Percentiles rank a stretch among this genome's conserved stretches.
Evolutionary conservation across 2,888 invertebrate genomes (phyloP).

Genomic region (Panzeria rudis): DNA sequence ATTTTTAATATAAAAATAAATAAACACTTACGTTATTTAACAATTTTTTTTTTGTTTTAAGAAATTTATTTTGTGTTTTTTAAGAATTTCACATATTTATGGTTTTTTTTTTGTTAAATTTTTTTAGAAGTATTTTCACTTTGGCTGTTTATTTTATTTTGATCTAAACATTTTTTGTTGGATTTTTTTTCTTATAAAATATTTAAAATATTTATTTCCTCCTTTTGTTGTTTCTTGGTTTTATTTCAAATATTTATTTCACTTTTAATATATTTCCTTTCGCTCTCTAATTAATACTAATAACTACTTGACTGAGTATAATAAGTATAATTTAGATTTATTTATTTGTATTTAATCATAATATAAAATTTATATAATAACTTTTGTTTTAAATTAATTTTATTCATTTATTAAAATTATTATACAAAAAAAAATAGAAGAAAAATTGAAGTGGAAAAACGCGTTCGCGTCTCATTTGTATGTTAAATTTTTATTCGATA

Average conservation of each 20-base stretch:
- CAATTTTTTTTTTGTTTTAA: conserved; percentile 45
- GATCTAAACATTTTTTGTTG: conserved; percentile 34
- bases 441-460: conserved; percentile 46
- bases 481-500: conserved; percentile 66
- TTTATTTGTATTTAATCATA: conserved; percentile 46
- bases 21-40: conserved; percentile 69
- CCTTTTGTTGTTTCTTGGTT: conserved; percentile 21
- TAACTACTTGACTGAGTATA: conserved; percentile 30
- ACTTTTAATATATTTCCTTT: conserved; percentile 4
- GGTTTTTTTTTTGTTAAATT: conserved; percentile 39
- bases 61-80: conserved; percentile 30
- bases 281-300: conserved; percentile 22
- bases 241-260: conserved; percentile 35
- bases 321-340: conserved; percentile 26
- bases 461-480: conserved; percentile 63
- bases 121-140: conserved; percentile 46
- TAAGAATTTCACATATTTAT: conserved; percentile 54
- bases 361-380: conserved; percentile 27
- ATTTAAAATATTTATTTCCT: conserved; percentile 50
- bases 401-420: conserved; percentile 62
- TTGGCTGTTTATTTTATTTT: conserved; percentile 38
- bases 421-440: conserved; percentile 53
- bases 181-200: conserved; percentile 42
- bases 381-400: conserved; percentile 55
- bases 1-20: conserved; percentile 8